Evolutionary conservation across 2,797 vertebrate genomes (phyloP).

Genomic region (Natrix natrix): DNA sequence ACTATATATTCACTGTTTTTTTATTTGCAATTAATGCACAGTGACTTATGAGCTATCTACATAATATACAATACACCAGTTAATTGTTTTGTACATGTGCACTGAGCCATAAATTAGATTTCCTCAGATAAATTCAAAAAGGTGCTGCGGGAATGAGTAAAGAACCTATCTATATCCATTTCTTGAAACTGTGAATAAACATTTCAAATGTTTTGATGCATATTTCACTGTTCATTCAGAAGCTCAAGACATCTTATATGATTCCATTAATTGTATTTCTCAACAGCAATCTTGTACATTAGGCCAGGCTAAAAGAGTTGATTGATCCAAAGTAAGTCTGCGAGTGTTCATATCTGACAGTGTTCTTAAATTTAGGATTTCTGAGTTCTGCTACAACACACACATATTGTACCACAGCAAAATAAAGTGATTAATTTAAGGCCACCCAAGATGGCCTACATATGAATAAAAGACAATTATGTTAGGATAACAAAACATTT

Average conservation of each 20-base stretch:
- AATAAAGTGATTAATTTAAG: neutral
- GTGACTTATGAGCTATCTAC: neutral
- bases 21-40: constrained; percentile 22
- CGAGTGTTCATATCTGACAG: neutral
- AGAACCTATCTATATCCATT: neutral
- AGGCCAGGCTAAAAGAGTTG: neutral
- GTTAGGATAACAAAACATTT: neutral
- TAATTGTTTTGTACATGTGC: neutral
- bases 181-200: neutral
- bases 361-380: neutral
- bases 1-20: constrained; percentile 28
- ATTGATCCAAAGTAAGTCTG: neutral
- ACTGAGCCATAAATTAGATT: neutral
- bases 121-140: neutral
- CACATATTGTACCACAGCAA: neutral
- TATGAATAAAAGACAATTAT: neutral
- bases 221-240: neutral
- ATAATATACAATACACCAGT: neutral
- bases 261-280: neutral
- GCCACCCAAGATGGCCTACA: neutral
- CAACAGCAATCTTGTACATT: neutral
- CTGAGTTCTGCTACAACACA: neutral
- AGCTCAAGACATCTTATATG: neutral
- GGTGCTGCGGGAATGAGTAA: neutral
- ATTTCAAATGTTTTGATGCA: neutral